Evolutionary conservation across 2,888 invertebrate genomes (phyloP).

Genomic region (Diarsia rubi): DNA sequence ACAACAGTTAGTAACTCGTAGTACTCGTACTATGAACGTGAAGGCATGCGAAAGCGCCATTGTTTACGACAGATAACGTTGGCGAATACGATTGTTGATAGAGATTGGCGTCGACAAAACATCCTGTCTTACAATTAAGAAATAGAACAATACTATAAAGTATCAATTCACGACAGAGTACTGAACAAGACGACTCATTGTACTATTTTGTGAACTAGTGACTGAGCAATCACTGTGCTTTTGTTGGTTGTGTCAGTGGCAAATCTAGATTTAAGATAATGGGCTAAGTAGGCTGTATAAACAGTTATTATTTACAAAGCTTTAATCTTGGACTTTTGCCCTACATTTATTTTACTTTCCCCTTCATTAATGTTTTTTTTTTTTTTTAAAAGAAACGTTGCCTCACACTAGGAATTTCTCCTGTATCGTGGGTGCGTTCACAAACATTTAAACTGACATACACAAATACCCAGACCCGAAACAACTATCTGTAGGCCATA

Average conservation of each 20-base stretch:
- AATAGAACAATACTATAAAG: constrained; percentile 35
- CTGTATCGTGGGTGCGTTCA: too few species aligned
- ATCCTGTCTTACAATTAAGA: constrained; percentile 66
- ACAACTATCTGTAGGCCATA: too few species aligned
- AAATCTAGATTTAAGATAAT: constrained; percentile 1
- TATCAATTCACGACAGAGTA: constrained; percentile 2
- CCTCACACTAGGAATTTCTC: too few species aligned
- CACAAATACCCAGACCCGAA: too few species aligned
- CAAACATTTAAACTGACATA: too few species aligned
- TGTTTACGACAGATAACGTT: constrained; percentile 73
- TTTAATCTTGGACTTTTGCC: background rate
- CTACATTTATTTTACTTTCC: background rate
- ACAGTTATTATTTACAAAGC: constrained; percentile 3
- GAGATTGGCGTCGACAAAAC: constrained; percentile 72
- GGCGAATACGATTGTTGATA: constrained; percentile 70
- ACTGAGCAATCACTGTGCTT: background rate
- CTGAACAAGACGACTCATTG: constrained; percentile 4
- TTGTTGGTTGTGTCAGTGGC: constrained; percentile 1
- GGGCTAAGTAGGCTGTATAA: constrained; percentile 1
- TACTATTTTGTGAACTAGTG: constrained; percentile 15
- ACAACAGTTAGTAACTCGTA: constrained; percentile 7
- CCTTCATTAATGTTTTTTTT: background rate
- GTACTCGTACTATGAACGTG: constrained; percentile 38
- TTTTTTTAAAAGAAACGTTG: too few species aligned
- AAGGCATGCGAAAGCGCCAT: constrained; percentile 63